Percentiles rank a stretch among this genome's conserved stretches.
Conservation (phyloP, 2,888 invertebrate species). For the Plusia festucae region DNA sequence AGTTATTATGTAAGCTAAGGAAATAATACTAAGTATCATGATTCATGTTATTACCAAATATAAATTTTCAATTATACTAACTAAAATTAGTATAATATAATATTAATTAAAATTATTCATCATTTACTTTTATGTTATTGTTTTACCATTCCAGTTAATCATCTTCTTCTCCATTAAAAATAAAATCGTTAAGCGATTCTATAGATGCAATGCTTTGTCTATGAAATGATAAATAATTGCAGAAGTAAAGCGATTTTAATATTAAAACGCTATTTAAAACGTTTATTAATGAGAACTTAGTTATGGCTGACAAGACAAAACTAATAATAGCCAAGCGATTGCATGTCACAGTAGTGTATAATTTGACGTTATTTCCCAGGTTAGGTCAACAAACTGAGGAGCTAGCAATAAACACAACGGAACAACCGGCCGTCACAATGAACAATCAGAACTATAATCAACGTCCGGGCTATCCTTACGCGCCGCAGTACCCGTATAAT, state of each 20-base stretch:
- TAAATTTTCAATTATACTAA: too few relatives aligned
- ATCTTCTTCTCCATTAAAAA: not conserved
- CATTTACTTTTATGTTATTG: not conserved
- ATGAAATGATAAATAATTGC: not conserved
- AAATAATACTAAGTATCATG: not conserved
- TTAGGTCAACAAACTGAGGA: constrained; percentile 84
- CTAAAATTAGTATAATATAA: too few relatives aligned
- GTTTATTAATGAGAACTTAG: not conserved
- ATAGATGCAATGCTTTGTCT: not conserved
- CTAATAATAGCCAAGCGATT: constrained; percentile 16
- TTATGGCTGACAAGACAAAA: not conserved
- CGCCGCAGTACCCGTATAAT: constrained; percentile 72
- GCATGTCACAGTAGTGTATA: constrained; percentile 16
- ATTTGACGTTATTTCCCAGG: constrained; percentile 68
- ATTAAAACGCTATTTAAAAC: not conserved
- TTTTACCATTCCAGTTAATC: not conserved
- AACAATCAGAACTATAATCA: constrained; percentile 82
- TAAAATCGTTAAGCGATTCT: not conserved
- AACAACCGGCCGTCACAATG: constrained; percentile 73
- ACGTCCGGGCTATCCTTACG: constrained; percentile 75
- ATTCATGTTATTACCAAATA: not conserved
- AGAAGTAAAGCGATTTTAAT: not conserved
- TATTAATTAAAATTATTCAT: not conserved
- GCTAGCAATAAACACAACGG: constrained; percentile 70
- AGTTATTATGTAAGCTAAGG: not conserved